phyloP scores from a whole-genome alignment of 1,140 invertebrate species.

The Pachypsylla venusta region DNA sequence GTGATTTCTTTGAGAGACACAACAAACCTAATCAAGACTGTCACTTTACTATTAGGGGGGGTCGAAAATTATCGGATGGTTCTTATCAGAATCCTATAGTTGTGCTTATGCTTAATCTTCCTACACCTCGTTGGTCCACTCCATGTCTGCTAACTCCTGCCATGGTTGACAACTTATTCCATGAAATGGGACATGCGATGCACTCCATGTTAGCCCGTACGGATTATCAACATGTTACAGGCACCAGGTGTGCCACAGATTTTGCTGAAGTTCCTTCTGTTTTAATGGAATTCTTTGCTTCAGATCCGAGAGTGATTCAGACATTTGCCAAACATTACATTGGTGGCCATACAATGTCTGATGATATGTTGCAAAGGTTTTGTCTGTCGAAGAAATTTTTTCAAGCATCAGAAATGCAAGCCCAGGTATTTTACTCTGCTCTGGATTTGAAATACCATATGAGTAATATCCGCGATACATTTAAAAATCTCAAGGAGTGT shows the following conservation, averaged over 20 bases:
- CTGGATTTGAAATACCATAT: slow-evolving; percentile 79
- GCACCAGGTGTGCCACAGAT: slow-evolving; percentile 91
- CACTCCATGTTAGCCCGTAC: slow-evolving; percentile 96
- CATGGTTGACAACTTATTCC: slow-evolving; percentile 92
- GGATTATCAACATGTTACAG: slow-evolving; percentile 91
- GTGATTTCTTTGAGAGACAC: slow-evolving; percentile 83
- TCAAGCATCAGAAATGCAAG: slow-evolving; percentile 75
- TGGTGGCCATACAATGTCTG: slow-evolving; percentile 69
- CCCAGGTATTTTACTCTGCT: slow-evolving; percentile 78
- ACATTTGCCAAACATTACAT: slow-evolving; percentile 84
- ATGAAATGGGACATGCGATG: slow-evolving; percentile 98
- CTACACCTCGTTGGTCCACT: slow-evolving; percentile 49
- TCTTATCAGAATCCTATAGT: slow-evolving; percentile 85
- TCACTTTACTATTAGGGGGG: slow-evolving; percentile 95
- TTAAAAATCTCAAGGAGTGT: slow-evolving; percentile 59
- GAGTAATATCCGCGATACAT: slow-evolving; percentile 36
- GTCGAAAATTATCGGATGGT: slow-evolving; percentile 62
- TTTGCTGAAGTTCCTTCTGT: slow-evolving; percentile 97
- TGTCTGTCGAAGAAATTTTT: slow-evolving; percentile 75
- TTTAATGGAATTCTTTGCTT: slow-evolving; percentile 95
- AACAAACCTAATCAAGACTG: slow-evolving; percentile 94
- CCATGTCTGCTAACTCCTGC: slow-evolving; percentile 68
- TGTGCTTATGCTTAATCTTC: slow-evolving; percentile 82
- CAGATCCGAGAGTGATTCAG: slow-evolving; percentile 67
- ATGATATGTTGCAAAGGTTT: slow-evolving; percentile 55